Conservation (phyloP, 1,140 invertebrate genomes). For the Triops cancriformis region DNA sequence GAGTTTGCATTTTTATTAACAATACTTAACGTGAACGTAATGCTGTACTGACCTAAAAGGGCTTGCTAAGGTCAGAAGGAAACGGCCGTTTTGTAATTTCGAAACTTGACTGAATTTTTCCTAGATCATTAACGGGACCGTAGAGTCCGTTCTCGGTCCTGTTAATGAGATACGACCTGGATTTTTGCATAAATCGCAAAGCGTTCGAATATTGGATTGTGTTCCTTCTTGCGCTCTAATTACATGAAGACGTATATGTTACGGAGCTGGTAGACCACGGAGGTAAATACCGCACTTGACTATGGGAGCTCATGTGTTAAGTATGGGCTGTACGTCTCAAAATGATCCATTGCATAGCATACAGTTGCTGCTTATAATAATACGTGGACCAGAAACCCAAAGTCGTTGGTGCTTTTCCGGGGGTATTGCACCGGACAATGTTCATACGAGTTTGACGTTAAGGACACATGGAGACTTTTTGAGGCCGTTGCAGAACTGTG, state of each 20-base stretch:
- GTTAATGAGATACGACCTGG: neutral
- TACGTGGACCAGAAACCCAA: neutral
- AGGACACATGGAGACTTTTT: neutral
- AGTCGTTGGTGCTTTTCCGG: neutral
- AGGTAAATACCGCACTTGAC: neutral
- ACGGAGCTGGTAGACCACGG: neutral
- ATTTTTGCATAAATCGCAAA: neutral
- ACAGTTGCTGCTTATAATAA: neutral
- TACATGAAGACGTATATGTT: neutral
- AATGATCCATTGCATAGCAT: neutral
- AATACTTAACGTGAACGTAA: no score
- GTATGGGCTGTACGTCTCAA: neutral
- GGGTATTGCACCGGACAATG: neutral
- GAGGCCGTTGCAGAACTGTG: neutral
- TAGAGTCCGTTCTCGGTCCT: neutral
- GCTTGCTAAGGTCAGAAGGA: neutral
- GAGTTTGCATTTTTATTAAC: neutral
- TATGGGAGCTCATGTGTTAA: neutral
- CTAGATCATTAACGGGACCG: neutral
- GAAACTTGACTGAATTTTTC: neutral
- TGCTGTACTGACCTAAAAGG: no score
- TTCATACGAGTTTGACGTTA: neutral
- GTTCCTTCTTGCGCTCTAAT: neutral
- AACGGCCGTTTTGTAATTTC: neutral
- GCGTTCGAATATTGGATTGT: neutral